A percentile compares a stretch with the other conserved stretches of the same genome.
Evolutionary conservation across 2,888 invertebrate species (phyloP).

Genomic region (Tinea semifulvella): DNA sequence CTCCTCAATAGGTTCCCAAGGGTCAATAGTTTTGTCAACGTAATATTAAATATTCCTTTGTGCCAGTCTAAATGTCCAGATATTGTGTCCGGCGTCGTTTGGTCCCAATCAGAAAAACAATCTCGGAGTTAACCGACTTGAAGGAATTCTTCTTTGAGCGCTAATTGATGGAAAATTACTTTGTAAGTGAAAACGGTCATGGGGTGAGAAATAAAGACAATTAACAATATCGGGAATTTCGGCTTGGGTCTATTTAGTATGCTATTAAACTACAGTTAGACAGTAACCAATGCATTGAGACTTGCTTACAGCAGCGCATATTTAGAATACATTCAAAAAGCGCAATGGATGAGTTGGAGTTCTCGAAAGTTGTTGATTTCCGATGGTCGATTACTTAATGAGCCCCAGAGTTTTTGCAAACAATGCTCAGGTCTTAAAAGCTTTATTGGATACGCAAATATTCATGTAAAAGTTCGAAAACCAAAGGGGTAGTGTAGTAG

Average conservation of each 20-base stretch:
- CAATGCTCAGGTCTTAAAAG: conserved; percentile 4
- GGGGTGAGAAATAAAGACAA: conserved; percentile 3
- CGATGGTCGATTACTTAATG: too few relatives aligned
- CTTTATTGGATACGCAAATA: conserved; percentile 12
- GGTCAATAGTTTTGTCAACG: neutral
- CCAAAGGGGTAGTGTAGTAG: neutral
- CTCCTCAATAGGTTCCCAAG: neutral
- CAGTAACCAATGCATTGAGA: too few relatives aligned
- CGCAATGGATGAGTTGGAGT: too few relatives aligned
- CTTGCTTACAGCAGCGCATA: too few relatives aligned
- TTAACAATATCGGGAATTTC: conserved; percentile 4
- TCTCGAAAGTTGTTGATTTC: too few relatives aligned
- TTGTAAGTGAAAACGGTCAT: conserved; percentile 31
- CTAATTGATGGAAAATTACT: conserved; percentile 55
- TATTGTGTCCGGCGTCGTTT: conserved; percentile 2
- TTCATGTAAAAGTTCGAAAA: conserved; percentile 7
- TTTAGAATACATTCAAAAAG: too few relatives aligned
- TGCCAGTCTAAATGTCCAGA: neutral
- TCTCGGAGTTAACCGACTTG: conserved; percentile 43
- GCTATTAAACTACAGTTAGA: too few relatives aligned
- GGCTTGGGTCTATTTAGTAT: too few relatives aligned
- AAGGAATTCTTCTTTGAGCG: conserved; percentile 36
- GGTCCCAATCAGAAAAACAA: conserved; percentile 30
- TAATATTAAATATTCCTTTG: conserved; percentile 1
- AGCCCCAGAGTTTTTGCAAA: conserved; percentile 5